Conservation (phyloP, 2,888 invertebrate genomes). For the Agapostemon virescens region DNA sequence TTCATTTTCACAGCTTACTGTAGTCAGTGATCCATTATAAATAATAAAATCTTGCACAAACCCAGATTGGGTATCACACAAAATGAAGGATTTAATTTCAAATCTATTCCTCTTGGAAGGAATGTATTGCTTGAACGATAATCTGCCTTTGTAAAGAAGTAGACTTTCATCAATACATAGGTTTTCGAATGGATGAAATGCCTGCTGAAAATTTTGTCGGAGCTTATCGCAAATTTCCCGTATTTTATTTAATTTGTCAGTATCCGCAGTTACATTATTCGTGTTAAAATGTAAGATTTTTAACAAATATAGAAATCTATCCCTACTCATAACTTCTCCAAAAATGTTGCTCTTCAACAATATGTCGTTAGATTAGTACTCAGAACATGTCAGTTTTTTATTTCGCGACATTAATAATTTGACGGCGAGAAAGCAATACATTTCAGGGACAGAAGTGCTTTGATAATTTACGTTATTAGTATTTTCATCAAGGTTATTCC, state of each 20-base stretch:
- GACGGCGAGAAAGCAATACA: conserved; percentile 1
- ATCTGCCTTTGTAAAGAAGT: too few relatives aligned
- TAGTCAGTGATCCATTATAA: conserved; percentile 1
- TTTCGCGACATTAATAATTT: not conserved
- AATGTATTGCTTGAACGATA: conserved; percentile 27
- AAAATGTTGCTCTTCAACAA: not conserved
- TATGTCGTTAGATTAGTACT: not conserved
- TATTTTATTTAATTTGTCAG: too few relatives aligned
- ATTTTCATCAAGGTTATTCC: not conserved
- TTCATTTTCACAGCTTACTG: conserved; percentile 19
- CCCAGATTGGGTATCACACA: conserved; percentile 18
- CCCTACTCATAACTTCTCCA: not conserved
- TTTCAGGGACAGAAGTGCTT: conserved; percentile 5
- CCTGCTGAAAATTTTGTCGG: too few relatives aligned
- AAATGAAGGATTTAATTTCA: not conserved
- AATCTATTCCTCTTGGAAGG: conserved; percentile 29
- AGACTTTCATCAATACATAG: too few relatives aligned
- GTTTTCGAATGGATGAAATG: too few relatives aligned
- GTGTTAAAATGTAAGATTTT: conserved; percentile 37
- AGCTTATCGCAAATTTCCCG: too few relatives aligned
- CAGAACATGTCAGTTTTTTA: not conserved
- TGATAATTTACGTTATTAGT: not conserved
- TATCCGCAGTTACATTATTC: conserved; percentile 13
- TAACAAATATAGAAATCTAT: conserved; percentile 26
- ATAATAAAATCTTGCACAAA: conserved; percentile 14